These are phyloP conservation scores for Dasysyrphus tricinctus DNA, from an alignment of 2,888 invertebrate genomes.

Conservation along the genomic window DNA sequence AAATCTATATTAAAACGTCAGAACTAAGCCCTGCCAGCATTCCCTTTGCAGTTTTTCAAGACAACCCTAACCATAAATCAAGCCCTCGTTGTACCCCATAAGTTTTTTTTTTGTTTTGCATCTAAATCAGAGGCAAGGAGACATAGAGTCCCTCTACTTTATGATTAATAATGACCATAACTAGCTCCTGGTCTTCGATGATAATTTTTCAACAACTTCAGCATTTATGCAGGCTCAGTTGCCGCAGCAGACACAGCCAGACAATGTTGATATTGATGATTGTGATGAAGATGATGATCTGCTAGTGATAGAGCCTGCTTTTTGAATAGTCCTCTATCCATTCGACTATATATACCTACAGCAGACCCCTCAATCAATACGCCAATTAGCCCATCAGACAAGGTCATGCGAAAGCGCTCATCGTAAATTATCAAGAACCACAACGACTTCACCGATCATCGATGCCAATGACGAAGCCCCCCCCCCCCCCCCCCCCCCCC, in stretches of 20 bases:
- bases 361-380: slow-evolving; percentile 63
- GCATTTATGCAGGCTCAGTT: slow-evolving; percentile 21
- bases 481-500: too few relatives aligned
- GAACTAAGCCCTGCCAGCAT: neutral
- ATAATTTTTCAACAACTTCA: slow-evolving; percentile 53
- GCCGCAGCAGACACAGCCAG: neutral
- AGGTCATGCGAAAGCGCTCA: slow-evolving; percentile 58
- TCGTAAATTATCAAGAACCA: slow-evolving; percentile 56
- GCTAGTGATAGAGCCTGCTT: slow-evolving; percentile 44
- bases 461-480: slow-evolving; percentile 1
- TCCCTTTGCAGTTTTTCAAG: neutral
- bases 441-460: slow-evolving; percentile 7
- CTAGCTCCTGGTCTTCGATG: slow-evolving; percentile 62
- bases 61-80: slow-evolving; percentile 47
- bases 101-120: slow-evolving; percentile 25
- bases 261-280: slow-evolving; percentile 66
- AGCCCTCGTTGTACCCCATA: neutral
- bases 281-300: slow-evolving; percentile 59
- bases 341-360: neutral
- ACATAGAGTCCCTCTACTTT: slow-evolving; percentile 14
- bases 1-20: neutral
- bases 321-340: slow-evolving; percentile 55
- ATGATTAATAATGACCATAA: slow-evolving; percentile 61
- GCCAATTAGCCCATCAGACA: slow-evolving; percentile 70
- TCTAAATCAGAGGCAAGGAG: slow-evolving; percentile 29